Evolutionary conservation across 2,797 vertebrate genomes (phyloP).

Genomic region (Poecile montanus): DNA sequence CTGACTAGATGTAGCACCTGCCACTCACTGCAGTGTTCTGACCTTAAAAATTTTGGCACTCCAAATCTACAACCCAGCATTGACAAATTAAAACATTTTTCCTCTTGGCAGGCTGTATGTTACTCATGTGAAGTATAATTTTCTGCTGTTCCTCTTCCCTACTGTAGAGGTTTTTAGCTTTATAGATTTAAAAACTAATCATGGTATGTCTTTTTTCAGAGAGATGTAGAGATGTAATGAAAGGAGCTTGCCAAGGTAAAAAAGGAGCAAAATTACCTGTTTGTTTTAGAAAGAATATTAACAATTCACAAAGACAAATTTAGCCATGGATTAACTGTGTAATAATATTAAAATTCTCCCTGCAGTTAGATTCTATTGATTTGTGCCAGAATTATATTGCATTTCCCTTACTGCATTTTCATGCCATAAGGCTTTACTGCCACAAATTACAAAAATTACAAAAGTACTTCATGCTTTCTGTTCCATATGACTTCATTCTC

Average conservation of each 20-base stretch:
- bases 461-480: background rate
- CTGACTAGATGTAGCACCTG: background rate
- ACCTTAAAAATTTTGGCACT: conserved; percentile 3
- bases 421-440: background rate
- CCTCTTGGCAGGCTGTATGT: background rate
- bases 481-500: background rate
- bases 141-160: background rate
- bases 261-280: background rate
- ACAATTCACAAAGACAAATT: background rate
- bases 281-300: background rate
- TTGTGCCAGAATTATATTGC: background rate
- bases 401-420: background rate
- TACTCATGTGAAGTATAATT: background rate
- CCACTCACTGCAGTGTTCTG: background rate
- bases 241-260: background rate
- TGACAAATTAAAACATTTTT: background rate
- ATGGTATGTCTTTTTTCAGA: background rate
- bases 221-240: background rate
- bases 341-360: conserved; percentile 8
- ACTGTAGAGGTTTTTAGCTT: background rate
- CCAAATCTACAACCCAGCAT: background rate
- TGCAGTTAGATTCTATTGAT: background rate
- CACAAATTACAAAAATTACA: background rate
- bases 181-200: background rate
- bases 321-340: background rate